Percentiles rank a stretch among this genome's conserved stretches.
These are phyloP conservation scores for Cheilosia impressa DNA, from an alignment of 2,888 invertebrate genomes.

Conservation along the genomic window DNA sequence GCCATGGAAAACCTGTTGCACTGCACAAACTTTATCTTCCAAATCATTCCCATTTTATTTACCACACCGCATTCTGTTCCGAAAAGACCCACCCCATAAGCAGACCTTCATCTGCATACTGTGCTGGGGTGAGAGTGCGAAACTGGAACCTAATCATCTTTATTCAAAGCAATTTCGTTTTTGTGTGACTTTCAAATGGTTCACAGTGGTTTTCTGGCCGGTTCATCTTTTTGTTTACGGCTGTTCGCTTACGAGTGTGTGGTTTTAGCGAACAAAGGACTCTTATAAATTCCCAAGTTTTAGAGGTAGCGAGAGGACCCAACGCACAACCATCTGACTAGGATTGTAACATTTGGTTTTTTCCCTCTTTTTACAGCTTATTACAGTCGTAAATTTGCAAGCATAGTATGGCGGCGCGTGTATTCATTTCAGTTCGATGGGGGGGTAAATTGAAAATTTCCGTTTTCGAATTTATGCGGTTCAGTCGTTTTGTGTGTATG, in stretches of 20 bases:
- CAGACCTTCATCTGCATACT: conserved; percentile 4
- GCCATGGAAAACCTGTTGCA: conserved; percentile 28
- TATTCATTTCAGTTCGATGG: conserved; percentile 24
- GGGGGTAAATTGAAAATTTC: conserved; percentile 48
- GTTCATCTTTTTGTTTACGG: conserved; percentile 6
- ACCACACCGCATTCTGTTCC: neutral
- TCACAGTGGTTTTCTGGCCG: conserved; percentile 16
- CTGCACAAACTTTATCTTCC: neutral
- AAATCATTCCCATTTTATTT: neutral
- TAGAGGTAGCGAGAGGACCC: conserved; percentile 22
- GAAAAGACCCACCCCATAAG: neutral
- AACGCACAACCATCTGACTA: conserved; percentile 54
- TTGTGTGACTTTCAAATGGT: conserved; percentile 57
- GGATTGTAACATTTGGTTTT: conserved; percentile 52
- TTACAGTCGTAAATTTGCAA: conserved; percentile 59
- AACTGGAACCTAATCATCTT: conserved; percentile 56
- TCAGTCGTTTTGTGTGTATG: conserved; percentile 9
- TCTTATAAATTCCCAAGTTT: conserved; percentile 38
- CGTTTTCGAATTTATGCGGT: conserved; percentile 30
- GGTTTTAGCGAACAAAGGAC: conserved; percentile 26
- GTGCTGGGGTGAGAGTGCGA: neutral
- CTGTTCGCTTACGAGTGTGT: neutral
- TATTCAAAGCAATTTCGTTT: conserved; percentile 50
- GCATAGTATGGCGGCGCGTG: conserved; percentile 15
- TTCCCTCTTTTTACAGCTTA: conserved; percentile 42